Percentiles rank a stretch among this genome's conserved stretches.
phyloP scores from a whole-genome alignment of 2,113 vertebrate genomes.

The Bubalus kerabau region DNA sequence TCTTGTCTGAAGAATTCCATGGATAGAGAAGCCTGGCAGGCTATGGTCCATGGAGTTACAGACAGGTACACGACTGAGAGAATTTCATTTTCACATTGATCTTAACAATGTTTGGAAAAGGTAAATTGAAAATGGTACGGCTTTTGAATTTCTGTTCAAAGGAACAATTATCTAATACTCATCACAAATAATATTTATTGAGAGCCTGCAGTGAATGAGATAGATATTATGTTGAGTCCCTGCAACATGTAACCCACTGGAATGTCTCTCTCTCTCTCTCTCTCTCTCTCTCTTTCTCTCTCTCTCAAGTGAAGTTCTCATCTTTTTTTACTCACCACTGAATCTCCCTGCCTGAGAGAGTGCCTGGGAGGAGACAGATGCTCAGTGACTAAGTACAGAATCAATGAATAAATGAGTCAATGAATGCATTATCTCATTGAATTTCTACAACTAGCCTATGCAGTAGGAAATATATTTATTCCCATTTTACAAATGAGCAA shows the following conservation, averaged over 20 bases:
- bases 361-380: neutral
- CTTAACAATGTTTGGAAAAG: neutral
- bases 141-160: slow-evolving; percentile 18
- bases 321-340: neutral
- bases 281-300: too few relatives aligned
- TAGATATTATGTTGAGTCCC: neutral
- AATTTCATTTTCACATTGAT: neutral
- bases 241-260: neutral
- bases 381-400: neutral
- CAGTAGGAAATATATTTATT: neutral
- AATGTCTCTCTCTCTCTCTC: neutral
- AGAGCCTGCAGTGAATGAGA: neutral
- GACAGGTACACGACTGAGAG: neutral
- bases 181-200: neutral
- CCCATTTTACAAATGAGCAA: neutral
- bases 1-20: neutral
- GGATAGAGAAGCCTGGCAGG: neutral
- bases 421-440: neutral
- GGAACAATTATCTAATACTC: neutral
- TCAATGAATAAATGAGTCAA: neutral
- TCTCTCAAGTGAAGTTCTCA: neutral
- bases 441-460: neutral
- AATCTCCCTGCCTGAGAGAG: neutral
- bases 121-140: slow-evolving; percentile 5
- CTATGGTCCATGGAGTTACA: neutral